These are phyloP conservation scores for Drosophila melanogaster DNA, from an alignment of 1,140 invertebrate species.

Conservation along the genomic window Release_6_plus_ISO1_MT NC_004354.4:18769001-18769500, in stretches of 20 bases:
- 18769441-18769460: conserved; percentile 3
- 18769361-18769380: background rate
- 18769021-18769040: no score
- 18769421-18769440: background rate
- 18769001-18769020: no score
- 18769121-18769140: no score
- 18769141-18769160: background rate
- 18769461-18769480: conserved; percentile 2
- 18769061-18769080: no score
- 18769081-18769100: no score
- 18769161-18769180: background rate
- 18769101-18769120: background rate
- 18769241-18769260: conserved; percentile 1
- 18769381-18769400: background rate
- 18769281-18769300: conserved; percentile 3
- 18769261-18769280: conserved; percentile 1
- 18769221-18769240: no score
- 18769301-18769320: conserved; percentile 1
- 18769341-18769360: background rate
- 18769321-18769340: conserved; percentile 6
- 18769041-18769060: no score
- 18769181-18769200: background rate
- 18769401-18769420: background rate
- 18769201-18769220: background rate
- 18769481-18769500: conserved; percentile 3